phyloP scores from a whole-genome alignment of 2,113 vertebrate species.

The Microcebus lehilahytsara region DNA sequence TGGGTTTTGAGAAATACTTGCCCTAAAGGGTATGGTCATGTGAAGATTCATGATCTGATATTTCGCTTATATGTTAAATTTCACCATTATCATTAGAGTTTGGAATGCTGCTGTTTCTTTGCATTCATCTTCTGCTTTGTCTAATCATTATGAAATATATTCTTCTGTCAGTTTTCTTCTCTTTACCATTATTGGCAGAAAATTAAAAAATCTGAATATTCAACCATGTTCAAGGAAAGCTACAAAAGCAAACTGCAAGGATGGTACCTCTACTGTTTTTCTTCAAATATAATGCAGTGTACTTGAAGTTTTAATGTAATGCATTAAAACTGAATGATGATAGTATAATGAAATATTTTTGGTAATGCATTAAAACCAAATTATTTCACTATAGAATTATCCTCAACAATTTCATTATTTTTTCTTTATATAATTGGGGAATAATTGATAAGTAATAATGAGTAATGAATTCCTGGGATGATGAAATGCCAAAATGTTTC shows the following conservation, averaged over 20 bases:
- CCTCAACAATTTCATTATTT: not conserved
- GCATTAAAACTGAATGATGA: not conserved
- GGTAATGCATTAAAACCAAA: not conserved
- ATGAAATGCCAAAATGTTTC: constrained; percentile 21
- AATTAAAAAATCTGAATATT: not conserved
- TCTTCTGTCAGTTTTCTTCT: not conserved
- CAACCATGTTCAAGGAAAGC: not conserved
- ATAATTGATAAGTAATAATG: not conserved
- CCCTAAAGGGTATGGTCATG: not conserved
- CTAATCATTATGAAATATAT: not conserved
- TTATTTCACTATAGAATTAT: not conserved
- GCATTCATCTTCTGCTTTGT: not conserved
- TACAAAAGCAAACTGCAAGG: not conserved
- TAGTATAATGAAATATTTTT: not conserved
- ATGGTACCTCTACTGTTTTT: not conserved
- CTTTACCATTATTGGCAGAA: not conserved
- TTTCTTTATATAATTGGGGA: not conserved
- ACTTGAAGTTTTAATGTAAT: not conserved
- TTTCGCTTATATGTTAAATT: too few species aligned
- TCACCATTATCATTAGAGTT: not conserved
- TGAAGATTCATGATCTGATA: not conserved
- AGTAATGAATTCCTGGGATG: not conserved
- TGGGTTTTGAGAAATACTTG: not conserved
- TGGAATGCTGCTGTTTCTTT: not conserved
- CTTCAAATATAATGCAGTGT: not conserved